phyloP scores from a whole-genome alignment of 2,888 invertebrate species.

The Petrophora chlorosata region DNA sequence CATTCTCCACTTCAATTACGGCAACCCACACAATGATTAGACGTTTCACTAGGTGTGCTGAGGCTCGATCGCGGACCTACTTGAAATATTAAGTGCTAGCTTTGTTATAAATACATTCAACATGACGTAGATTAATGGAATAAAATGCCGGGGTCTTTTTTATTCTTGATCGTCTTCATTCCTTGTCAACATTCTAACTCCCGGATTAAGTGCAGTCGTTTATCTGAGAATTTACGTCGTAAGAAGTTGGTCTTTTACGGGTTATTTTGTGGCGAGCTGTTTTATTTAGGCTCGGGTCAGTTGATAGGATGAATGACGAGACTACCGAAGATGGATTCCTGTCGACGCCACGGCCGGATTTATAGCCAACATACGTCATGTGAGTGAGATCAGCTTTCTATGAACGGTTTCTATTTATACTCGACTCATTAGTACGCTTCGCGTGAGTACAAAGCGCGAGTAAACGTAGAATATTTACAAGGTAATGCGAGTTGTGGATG shows the following conservation, averaged over 20 bases:
- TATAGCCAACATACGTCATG: slow-evolving; percentile 51
- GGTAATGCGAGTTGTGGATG: slow-evolving; percentile 35
- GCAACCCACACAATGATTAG: slow-evolving; percentile 80
- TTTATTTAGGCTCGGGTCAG: slow-evolving; percentile 64
- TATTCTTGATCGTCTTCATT: slow-evolving; percentile 73
- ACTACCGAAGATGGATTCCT: slow-evolving; percentile 46
- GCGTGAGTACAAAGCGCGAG: slow-evolving; percentile 29
- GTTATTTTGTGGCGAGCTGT: slow-evolving; percentile 62
- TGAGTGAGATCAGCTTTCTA: slow-evolving; percentile 43
- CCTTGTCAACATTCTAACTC: slow-evolving; percentile 79
- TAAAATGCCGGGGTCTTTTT: slow-evolving; percentile 67
- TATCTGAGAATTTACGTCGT: slow-evolving; percentile 72
- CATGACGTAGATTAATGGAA: slow-evolving; percentile 76
- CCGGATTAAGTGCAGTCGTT: slow-evolving; percentile 78
- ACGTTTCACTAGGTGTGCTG: slow-evolving; percentile 71
- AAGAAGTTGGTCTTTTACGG: slow-evolving; percentile 66
- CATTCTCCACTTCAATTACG: slow-evolving; percentile 77
- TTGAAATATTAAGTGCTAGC: slow-evolving; percentile 78
- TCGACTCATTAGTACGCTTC: slow-evolving; percentile 34
- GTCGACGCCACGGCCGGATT: slow-evolving; percentile 41
- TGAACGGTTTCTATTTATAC: slow-evolving; percentile 38
- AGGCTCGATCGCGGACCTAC: slow-evolving; percentile 63
- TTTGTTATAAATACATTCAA: slow-evolving; percentile 80
- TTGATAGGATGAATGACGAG: slow-evolving; percentile 49
- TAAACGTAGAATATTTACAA: slow-evolving; percentile 36